Percentiles rank a stretch among this genome's conserved stretches.
Evolutionary conservation across 2,888 invertebrate species (phyloP).

Genomic region (Creontiades dilutus): DNA sequence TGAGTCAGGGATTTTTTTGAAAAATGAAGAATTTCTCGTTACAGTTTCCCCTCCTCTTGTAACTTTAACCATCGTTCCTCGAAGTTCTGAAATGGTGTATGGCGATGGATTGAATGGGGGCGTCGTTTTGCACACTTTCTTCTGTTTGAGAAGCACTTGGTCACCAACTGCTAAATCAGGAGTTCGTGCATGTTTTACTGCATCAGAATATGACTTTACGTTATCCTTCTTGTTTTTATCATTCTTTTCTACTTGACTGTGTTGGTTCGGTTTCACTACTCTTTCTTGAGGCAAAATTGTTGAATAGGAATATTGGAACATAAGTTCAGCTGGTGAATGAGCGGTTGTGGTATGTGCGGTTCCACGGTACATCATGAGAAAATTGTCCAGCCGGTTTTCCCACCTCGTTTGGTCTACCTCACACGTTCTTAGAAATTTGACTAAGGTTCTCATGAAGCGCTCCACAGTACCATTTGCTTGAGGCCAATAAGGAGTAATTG

Average conservation of each 20-base stretch:
- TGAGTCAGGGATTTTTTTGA: too few species aligned
- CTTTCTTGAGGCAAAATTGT: slow-evolving; percentile 5
- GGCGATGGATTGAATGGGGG: too few species aligned
- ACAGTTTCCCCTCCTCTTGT: too few species aligned
- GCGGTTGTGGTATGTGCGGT: not conserved
- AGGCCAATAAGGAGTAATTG: slow-evolving; percentile 2
- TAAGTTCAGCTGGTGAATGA: not conserved
- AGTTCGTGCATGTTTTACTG: too few species aligned
- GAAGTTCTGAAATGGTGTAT: too few species aligned
- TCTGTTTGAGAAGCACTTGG: too few species aligned
- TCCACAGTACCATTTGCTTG: not conserved
- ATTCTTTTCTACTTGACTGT: not conserved
- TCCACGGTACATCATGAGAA: slow-evolving; percentile 13
- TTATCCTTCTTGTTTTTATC: not conserved
- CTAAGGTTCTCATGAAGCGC: slow-evolving; percentile 4
- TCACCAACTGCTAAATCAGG: too few species aligned
- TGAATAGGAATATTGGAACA: slow-evolving; percentile 40
- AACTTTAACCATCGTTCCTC: too few species aligned
- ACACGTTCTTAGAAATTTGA: slow-evolving; percentile 13
- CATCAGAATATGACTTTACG: slow-evolving; percentile 1
- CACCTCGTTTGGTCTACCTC: not conserved
- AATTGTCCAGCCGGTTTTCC: slow-evolving; percentile 17
- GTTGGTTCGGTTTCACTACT: not conserved
- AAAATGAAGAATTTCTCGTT: too few species aligned
- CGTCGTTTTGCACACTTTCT: too few species aligned